Evolutionary conservation across 2,797 vertebrate genomes (phyloP), one percentile per base, ranked within the genome.

Genomic region (Coregonus sp.): DNA sequence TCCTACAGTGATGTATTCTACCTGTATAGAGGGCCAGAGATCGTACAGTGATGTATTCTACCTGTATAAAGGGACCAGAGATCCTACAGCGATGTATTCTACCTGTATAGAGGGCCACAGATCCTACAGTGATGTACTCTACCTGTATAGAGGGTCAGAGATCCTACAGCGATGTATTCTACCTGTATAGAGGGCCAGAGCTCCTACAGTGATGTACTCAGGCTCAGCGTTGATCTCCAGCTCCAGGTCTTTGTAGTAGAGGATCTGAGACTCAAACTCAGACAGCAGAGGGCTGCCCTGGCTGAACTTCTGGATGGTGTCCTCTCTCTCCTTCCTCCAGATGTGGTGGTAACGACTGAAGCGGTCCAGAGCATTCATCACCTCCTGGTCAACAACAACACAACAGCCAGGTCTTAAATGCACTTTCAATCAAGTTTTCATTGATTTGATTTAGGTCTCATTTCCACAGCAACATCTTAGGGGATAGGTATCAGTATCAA

Each of bases 191-290:
- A 99, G 78, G 37, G 98, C 96, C 85, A 98, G 80, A 67, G 96
- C 91, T 81, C 97, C 97, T 3, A 97, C 96, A 4, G 90, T 94
- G 85, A 99, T 91, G 78, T 91, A 96, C 81, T 99, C 96, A n/a
- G 96, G 95, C 78, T 97, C 96, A n/a, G 95, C 93, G 79, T 89
- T 94, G 80, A 99, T 97, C 89, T 98, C 92, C 71, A 93, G 73
- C 71, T 97, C 95, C 81, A 99, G 87, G 75, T 95, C 94, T 92
- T 87, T 93, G 86, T 97, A 98, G 91, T 93, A 95, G 71, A 97
- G 86, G 82, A 99, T 97, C 91, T 96, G 96, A 35, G 94, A 95
- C 89, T 99, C 97, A 92, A 98, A 97, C 83, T 98, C 96, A 37
- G 95, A 96, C 1, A 99, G 89, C 81, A 95, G 88, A 0, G 96